Evolutionary conservation across 2,888 invertebrate genomes (phyloP).

Genomic region (Dugesia japonica): DNA sequence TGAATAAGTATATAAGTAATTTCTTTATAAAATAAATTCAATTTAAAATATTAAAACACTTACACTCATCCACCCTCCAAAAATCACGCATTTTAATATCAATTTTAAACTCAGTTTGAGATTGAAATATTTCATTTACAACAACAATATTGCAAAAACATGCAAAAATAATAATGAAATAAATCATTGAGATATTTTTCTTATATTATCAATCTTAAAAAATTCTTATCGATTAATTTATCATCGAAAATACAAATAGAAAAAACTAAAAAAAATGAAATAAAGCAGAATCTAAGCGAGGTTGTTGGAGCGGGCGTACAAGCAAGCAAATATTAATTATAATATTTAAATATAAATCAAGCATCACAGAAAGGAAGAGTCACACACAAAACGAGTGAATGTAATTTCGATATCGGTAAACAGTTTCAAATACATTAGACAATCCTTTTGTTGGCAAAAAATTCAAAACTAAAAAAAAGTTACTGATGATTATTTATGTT

Average conservation of each 20-base stretch:
- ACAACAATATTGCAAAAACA: not conserved
- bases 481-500: constrained; percentile 2
- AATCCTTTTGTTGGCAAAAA: constrained; percentile 8
- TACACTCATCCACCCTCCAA: not conserved
- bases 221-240: not conserved
- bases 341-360: not conserved
- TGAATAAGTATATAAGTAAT: constrained; percentile 9
- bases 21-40: not conserved
- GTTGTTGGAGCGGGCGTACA: not conserved
- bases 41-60: not conserved
- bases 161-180: not conserved
- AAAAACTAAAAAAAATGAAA: constrained; percentile 11
- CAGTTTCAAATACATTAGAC: not conserved
- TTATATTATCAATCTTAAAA: not conserved
- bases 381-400: constrained; percentile 17
- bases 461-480: not conserved
- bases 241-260: not conserved
- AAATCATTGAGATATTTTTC: not conserved
- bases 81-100: not conserved
- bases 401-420: not conserved
- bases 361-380: constrained; percentile 16
- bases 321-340: not conserved
- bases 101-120: not conserved
- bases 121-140: not conserved
- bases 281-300: constrained; percentile 13